Evolutionary conservation across 2,113 vertebrate species (phyloP).

Genomic region (Hemichromis elongatus): DNA sequence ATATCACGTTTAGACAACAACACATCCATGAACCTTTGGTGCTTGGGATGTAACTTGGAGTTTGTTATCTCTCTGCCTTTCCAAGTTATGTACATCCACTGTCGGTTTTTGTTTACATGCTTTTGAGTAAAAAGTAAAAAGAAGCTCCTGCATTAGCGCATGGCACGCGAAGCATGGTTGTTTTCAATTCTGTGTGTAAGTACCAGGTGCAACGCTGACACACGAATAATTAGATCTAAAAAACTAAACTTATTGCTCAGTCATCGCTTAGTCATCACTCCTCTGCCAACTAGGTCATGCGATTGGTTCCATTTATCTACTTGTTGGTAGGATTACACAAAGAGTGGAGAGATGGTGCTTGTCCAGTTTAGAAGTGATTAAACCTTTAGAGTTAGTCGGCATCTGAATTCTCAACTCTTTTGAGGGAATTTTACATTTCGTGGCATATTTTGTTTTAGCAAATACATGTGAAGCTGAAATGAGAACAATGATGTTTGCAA

Average conservation of each 20-base stretch:
- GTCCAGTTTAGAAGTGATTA: neutral
- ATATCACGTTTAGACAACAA: neutral
- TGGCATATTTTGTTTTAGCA: neutral
- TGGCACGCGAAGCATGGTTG: neutral
- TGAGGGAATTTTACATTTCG: neutral
- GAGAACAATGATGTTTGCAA: neutral
- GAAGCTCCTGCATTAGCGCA: neutral
- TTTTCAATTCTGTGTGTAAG: neutral
- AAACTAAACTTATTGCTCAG: neutral
- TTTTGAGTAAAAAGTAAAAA: neutral
- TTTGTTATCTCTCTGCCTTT: neutral
- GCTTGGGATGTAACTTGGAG: neutral
- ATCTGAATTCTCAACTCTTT: neutral
- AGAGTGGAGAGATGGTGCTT: neutral
- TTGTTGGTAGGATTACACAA: neutral
- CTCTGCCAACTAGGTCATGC: neutral
- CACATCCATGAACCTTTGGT: neutral
- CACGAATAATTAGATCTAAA: neutral
- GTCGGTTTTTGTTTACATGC: neutral
- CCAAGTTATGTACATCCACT: neutral
- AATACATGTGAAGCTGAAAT: neutral
- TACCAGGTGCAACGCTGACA: neutral
- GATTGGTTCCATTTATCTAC: neutral
- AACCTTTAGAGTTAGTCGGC: rapidly evolving
- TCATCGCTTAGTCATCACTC: neutral